A percentile compares a stretch with the other conserved stretches of the same genome.
These are phyloP conservation scores for Falcaria lacertinaria DNA, from an alignment of 2,888 invertebrate genomes.

Conservation along the genomic window DNA sequence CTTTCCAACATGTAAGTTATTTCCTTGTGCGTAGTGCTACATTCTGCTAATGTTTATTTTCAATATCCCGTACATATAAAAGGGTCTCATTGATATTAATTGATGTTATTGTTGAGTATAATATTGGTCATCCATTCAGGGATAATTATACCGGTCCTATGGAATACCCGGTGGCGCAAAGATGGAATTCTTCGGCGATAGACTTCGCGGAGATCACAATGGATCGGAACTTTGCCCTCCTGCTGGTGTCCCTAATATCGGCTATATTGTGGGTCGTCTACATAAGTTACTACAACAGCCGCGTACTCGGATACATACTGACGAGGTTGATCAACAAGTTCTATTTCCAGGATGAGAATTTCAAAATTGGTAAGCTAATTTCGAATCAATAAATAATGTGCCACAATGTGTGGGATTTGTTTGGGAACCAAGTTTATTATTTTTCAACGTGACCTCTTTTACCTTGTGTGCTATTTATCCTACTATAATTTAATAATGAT, in stretches of 20 bases:
- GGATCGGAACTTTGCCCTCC: conserved; percentile 87
- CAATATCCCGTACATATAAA: conserved; percentile 27
- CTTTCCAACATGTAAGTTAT: conserved; percentile 54
- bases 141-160: conserved; percentile 49
- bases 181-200: conserved; percentile 82
- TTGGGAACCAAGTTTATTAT: too few species aligned
- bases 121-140: conserved; percentile 29
- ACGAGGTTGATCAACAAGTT: conserved; percentile 94
- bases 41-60: conserved; percentile 36
- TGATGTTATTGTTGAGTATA: conserved; percentile 26
- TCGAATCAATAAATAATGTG: not conserved
- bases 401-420: too few species aligned
- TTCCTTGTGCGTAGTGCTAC: conserved; percentile 36
- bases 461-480: too few species aligned
- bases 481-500: too few species aligned
- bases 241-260: conserved; percentile 89
- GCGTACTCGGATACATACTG: conserved; percentile 93
- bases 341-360: conserved; percentile 90
- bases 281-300: conserved; percentile 96
- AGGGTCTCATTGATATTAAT: conserved; percentile 28
- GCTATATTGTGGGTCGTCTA: conserved; percentile 96
- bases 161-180: conserved; percentile 58
- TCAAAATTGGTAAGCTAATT: conserved; percentile 88
- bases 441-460: too few species aligned
- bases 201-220: conserved; percentile 83